Evolutionary conservation across 2,797 vertebrate species (phyloP).

Genomic region (Alca torda): DNA sequence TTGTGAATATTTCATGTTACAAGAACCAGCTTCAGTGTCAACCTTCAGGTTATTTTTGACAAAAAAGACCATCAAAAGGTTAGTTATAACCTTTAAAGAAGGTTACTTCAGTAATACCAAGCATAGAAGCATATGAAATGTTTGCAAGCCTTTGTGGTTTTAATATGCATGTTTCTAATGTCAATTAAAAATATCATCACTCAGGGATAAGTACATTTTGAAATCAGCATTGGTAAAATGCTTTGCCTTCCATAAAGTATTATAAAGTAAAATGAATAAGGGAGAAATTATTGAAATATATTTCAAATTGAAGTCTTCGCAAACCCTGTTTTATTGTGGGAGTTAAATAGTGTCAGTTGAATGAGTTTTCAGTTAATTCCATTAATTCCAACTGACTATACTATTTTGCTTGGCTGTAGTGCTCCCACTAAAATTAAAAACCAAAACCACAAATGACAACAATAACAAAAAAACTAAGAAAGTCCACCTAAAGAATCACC

Average conservation of each 20-base stretch:
- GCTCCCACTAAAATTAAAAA: background rate
- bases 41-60: background rate
- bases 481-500: background rate
- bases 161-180: background rate
- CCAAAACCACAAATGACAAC: background rate
- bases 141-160: background rate
- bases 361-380: background rate
- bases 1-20: constrained; percentile 65
- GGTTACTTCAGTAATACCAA: background rate
- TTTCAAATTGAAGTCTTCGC: background rate
- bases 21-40: constrained; percentile 27
- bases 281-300: background rate
- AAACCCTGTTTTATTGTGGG: background rate
- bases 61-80: constrained; percentile 1
- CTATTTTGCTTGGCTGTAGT: background rate
- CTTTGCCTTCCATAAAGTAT: background rate
- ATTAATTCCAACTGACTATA: background rate
- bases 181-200: background rate
- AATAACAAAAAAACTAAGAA: background rate
- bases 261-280: background rate
- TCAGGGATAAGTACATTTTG: background rate
- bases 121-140: background rate
- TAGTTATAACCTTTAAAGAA: constrained; percentile 29
- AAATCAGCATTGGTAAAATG: background rate
- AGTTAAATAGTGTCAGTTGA: background rate